Percentiles rank a stretch among this genome's conserved stretches.
Conservation (phyloP, 2,113 vertebrate species). For the Rhadina sibilatrix region DNA sequence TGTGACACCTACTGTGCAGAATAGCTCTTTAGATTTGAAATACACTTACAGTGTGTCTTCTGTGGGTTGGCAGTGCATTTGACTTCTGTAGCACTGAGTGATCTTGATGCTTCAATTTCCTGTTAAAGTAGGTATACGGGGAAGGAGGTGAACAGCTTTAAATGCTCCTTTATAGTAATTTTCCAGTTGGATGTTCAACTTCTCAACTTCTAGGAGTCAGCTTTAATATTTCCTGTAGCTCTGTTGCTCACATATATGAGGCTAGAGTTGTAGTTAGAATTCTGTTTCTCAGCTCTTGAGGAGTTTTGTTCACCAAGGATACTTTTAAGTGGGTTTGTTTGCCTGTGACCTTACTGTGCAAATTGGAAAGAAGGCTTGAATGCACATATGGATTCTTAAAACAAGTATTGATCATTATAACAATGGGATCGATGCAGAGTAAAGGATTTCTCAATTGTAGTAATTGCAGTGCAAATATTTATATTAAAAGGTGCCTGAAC, state of each 20-base stretch:
- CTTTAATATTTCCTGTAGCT: neutral
- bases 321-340: neutral
- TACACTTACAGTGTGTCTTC: neutral
- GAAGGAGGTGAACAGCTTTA: neutral
- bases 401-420: neutral
- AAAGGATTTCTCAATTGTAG: neutral
- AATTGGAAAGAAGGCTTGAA: neutral
- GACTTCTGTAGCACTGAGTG: neutral
- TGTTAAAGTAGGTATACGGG: neutral
- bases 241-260: neutral
- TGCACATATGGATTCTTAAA: neutral
- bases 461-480: neutral
- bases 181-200: neutral
- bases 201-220: neutral
- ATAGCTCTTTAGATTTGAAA: neutral
- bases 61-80: neutral
- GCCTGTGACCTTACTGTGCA: neutral
- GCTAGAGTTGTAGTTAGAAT: neutral
- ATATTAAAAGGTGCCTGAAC: neutral
- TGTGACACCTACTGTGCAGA: neutral
- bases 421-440: neutral
- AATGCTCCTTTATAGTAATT: neutral
- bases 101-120: neutral
- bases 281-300: neutral
- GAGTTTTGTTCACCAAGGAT: neutral